Evolutionary conservation across 2,888 invertebrate genomes (phyloP).

Genomic region (Argyresthia albistria): DNA sequence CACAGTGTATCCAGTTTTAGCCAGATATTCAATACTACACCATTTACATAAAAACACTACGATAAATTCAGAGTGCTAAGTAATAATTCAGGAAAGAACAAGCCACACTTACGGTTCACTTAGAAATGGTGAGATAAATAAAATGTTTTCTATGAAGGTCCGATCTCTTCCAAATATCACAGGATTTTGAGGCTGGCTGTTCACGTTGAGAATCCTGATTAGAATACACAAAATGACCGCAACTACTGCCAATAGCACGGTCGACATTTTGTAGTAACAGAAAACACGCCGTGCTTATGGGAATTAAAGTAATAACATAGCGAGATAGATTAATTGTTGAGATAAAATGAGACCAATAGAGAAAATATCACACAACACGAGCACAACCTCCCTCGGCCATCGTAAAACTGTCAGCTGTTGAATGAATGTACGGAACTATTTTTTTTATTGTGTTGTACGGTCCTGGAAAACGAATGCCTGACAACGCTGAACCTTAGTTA

Average conservation of each 20-base stretch:
- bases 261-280: conserved; percentile 74
- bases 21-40: no score
- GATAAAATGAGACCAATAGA: no score
- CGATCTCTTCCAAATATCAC: conserved; percentile 83
- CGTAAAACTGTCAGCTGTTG: no score
- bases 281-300: background rate
- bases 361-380: background rate
- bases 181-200: conserved; percentile 85
- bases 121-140: conserved; percentile 84
- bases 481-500: no score
- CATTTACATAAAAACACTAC: no score
- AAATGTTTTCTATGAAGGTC: conserved; percentile 82
- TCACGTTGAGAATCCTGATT: conserved; percentile 88
- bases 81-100: background rate
- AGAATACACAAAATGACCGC: conserved; percentile 88
- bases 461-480: no score
- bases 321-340: background rate
- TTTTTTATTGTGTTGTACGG: no score
- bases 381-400: background rate
- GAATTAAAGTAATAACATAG: conserved; percentile 10
- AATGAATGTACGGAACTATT: background rate
- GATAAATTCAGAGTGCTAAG: no score
- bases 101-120: conserved; percentile 84
- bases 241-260: conserved; percentile 83
- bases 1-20: no score